Percentiles rank a stretch among this genome's conserved stretches.
Evolutionary conservation across 2,113 vertebrate species (phyloP).

Genomic region (Dasyurus viverrinus): DNA sequence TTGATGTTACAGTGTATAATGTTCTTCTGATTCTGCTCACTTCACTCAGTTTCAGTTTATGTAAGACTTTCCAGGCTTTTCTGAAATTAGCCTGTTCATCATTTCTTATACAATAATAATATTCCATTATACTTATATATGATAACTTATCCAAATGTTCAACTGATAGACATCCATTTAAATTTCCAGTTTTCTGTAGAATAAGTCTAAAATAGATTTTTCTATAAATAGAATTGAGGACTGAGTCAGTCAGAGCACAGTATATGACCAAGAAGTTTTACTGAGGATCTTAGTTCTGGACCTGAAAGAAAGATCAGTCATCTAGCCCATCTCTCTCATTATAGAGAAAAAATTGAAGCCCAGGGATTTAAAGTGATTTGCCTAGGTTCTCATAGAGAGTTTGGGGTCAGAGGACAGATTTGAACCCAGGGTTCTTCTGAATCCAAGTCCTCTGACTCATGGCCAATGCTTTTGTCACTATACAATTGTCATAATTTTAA

Average conservation of each 20-base stretch:
- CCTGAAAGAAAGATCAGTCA: not conserved
- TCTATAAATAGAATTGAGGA: not conserved
- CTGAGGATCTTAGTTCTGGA: not conserved
- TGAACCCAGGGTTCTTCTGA: not conserved
- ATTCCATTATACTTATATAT: too few species aligned
- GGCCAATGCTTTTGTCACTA: not conserved
- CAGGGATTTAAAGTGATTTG: not conserved
- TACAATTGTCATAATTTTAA: not conserved
- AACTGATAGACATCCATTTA: too few species aligned
- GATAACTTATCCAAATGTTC: too few species aligned
- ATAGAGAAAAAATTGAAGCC: not conserved
- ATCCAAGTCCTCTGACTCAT: not conserved
- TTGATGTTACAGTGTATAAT: too few species aligned
- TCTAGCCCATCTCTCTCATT: not conserved
- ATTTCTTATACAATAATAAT: too few species aligned
- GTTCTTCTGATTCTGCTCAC: too few species aligned
- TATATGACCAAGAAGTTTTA: not conserved
- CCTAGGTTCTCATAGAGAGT: not conserved
- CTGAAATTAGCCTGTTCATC: too few species aligned
- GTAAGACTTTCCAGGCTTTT: too few species aligned
- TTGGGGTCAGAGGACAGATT: not conserved
- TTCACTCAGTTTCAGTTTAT: too few species aligned
- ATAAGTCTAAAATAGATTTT: not conserved
- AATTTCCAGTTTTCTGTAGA: too few species aligned
- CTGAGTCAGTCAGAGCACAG: slow-evolving; percentile 4